Percentiles rank a stretch among this genome's conserved stretches.
Evolutionary conservation across 37 sponge, comb jelly and placozoan species (phyloP).

Genomic region (Hexactinellida sp.): DNA sequence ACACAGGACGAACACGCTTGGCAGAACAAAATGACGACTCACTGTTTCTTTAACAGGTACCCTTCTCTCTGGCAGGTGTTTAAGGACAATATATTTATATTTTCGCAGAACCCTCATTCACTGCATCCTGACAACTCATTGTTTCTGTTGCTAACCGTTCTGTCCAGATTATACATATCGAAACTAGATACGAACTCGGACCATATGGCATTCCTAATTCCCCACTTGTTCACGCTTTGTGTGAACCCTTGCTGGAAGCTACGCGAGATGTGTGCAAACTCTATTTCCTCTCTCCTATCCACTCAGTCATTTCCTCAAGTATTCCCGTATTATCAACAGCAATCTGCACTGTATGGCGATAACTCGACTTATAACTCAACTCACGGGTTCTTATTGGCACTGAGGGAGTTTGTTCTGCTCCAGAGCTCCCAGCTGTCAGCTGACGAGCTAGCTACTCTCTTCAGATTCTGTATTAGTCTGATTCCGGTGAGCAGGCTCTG

Average conservation of each 20-base stretch:
- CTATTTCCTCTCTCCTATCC: background rate
- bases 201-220: background rate
- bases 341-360: background rate
- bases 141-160: background rate
- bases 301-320: background rate
- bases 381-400: background rate
- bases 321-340: background rate
- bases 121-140: background rate
- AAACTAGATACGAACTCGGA: background rate
- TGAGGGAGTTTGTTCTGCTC: background rate
- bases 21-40: conserved; percentile 62
- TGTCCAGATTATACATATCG: background rate
- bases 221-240: background rate
- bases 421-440: background rate
- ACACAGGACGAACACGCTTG: conserved; percentile 52
- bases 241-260: conserved; percentile 13
- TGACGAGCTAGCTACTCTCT: background rate
- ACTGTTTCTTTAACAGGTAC: conserved; percentile 62
- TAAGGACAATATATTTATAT: conserved; percentile 18
- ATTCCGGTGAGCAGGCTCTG: background rate
- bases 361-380: background rate
- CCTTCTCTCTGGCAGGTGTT: conserved; percentile 40
- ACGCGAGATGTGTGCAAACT: background rate
- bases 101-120: background rate
- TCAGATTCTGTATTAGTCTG: background rate